Base-by-base conservation (phyloP, 2,888 invertebrate species). In the Drosophila kanekoi region DNA sequence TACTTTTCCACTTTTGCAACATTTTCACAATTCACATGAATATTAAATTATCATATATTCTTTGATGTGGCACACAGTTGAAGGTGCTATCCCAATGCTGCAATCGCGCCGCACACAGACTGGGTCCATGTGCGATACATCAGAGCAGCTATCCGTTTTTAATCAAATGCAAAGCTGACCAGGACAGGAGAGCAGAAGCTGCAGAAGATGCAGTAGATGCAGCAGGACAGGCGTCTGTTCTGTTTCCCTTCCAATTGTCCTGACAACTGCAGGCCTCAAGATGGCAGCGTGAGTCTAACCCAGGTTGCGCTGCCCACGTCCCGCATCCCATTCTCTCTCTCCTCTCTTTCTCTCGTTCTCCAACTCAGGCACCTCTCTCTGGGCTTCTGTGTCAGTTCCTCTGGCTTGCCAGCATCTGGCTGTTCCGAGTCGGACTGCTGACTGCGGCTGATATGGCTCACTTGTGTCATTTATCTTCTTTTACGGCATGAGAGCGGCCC, bases 391-490 rank as follows among this genome's bases (percentile, higher is more conserved):
- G 28, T 28, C 28, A 28, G 28, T 28, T 61, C 53, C 40, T 45
- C 56, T 54, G 53, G 16, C 28, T 23, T 72, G 56, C 59, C 67
- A 58, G 72, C 74, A 74, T 62, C 65, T 65, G 70, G 49, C 59
- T 45, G 53, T 61, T 57, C 43, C 70, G 43, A 53, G 61, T 45
- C 54, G 69, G 43, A 8, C 60, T 63, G 70, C 82, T 83, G 83
- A 64, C 78, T 82, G 67, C 59, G 79, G 67, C 86, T 83, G 85
- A 86, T 86, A 86, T 76, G 88, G 83, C 88, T 86, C 85, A 88
- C 88, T 87, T 80, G 72, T 87, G 88, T 83, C 88, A 85, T 85
- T 85, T 87, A 85, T 85, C 85, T 85, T 85, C 81, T 87, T 78
- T 84, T 84, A 81, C 87, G 83, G 83, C 81, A 74, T 63, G 58